Evolutionary conservation across 2,888 invertebrate genomes (phyloP), one percentile per base, ranked within the genome.

Genomic region (Papilio elwesi): DNA sequence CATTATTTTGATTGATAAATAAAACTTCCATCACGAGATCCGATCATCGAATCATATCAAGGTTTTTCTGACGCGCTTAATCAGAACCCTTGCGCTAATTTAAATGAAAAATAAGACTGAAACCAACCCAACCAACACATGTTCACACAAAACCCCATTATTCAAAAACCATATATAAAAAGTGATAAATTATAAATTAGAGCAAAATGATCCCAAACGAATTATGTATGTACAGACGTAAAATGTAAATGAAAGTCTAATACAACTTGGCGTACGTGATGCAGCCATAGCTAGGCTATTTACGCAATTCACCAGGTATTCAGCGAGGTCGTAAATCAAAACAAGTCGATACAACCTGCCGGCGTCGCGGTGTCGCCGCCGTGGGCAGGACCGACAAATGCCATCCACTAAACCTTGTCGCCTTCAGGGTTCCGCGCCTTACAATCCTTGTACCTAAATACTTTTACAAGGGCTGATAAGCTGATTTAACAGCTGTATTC

Each of bases 371-470:
- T 38, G 78, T 70, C 76, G 77, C 76, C 76, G 68, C 76, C 77
- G 81, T 81, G 80, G 79, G 79, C 75, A 75, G 81, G 62, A 62
- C 75, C 68, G 68, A 71, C 74, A 71, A 73, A 69, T 69, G 69
- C 65, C 73, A 69, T 59, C 68, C 43, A 43, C 43, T 26, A 65
- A 51, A 53, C 26, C 52, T 6, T 66, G 52, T 63, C 26, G 16
- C 48, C 26, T 73, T 51, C 67, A 52, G 43, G 38, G 59, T 65
- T 62, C 52, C 63, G 43, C 63, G 47, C 70, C 70, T 49, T 63
- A 38, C 52, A 52, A 55, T 70, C 55, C 26, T 38, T 59, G 48
- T 65, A 55, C 47, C 49, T 15, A 43, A 65, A 55, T 38, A 59
- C 51, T 66, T 57, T 12, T 48, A 53, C 63, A 52, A 63, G 52